phyloP scores from a whole-genome alignment of 2,113 vertebrate genomes.

The Lycocorax pyrrhopterus region DNA sequence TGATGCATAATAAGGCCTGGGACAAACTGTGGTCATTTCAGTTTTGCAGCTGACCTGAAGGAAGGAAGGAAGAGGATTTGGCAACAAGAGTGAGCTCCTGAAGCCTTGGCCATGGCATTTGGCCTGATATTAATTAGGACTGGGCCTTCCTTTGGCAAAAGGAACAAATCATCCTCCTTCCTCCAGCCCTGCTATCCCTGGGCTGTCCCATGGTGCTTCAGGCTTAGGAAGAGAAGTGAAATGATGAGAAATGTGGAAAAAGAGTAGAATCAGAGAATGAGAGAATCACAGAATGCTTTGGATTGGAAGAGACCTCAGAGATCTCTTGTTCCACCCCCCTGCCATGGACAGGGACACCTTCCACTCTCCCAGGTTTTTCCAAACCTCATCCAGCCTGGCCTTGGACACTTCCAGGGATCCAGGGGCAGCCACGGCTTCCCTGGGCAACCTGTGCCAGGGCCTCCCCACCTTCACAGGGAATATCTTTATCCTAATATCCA shows the following conservation, averaged over 20 bases:
- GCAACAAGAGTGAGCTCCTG: background rate
- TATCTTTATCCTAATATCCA: background rate
- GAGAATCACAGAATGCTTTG: background rate
- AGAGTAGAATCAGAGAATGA: background rate
- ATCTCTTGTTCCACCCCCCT: background rate
- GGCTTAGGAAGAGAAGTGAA: background rate
- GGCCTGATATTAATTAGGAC: background rate
- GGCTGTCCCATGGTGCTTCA: background rate
- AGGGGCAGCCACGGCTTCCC: background rate
- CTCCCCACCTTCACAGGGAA: rapidly evolving
- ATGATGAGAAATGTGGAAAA: background rate
- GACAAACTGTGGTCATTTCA: background rate
- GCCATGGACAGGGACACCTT: background rate
- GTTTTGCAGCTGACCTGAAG: background rate
- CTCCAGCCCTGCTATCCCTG: background rate
- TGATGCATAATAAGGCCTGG: background rate
- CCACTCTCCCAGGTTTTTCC: rapidly evolving
- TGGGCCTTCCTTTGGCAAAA: background rate
- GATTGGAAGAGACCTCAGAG: background rate
- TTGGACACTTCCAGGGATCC: background rate
- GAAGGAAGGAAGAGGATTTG: background rate
- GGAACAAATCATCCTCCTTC: background rate
- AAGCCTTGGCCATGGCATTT: background rate
- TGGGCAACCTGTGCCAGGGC: background rate
- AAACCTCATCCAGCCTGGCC: rapidly evolving